Evolutionary conservation across 2,113 vertebrate species (phyloP).

Genomic region (Eclectus roratus): DNA sequence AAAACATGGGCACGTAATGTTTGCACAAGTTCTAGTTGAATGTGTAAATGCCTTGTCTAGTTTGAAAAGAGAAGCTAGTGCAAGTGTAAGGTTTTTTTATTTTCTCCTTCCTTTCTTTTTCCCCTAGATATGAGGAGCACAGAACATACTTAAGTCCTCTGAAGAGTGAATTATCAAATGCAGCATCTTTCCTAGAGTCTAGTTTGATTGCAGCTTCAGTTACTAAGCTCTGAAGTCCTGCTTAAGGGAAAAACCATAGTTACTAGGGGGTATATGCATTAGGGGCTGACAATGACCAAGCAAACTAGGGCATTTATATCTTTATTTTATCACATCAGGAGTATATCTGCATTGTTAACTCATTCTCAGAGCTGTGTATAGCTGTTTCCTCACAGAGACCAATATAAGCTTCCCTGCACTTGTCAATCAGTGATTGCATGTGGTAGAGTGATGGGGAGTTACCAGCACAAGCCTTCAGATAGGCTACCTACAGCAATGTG

Average conservation of each 20-base stretch:
- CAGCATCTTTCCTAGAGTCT: background rate
- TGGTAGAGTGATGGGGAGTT: background rate
- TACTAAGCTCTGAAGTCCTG: background rate
- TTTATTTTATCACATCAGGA: background rate
- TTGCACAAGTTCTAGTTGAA: background rate
- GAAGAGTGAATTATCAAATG: background rate
- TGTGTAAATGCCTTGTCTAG: background rate
- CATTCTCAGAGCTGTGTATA: background rate
- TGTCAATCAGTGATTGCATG: fast-evolving
- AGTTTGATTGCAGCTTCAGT: background rate
- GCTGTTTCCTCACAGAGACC: fast-evolving
- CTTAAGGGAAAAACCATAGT: background rate
- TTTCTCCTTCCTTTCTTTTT: background rate
- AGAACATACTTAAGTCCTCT: background rate
- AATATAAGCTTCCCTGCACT: fast-evolving
- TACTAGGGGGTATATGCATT: background rate
- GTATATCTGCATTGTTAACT: background rate
- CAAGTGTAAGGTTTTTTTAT: background rate
- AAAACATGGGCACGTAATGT: background rate
- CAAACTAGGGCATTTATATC: background rate
- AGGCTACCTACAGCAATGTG: background rate
- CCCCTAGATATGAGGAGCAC: background rate
- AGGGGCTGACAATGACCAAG: background rate
- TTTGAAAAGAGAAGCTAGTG: background rate
- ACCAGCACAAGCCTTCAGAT: background rate